phyloP scores from a whole-genome alignment of 2,888 invertebrate species.

The Priocnemis perturbator region DNA sequence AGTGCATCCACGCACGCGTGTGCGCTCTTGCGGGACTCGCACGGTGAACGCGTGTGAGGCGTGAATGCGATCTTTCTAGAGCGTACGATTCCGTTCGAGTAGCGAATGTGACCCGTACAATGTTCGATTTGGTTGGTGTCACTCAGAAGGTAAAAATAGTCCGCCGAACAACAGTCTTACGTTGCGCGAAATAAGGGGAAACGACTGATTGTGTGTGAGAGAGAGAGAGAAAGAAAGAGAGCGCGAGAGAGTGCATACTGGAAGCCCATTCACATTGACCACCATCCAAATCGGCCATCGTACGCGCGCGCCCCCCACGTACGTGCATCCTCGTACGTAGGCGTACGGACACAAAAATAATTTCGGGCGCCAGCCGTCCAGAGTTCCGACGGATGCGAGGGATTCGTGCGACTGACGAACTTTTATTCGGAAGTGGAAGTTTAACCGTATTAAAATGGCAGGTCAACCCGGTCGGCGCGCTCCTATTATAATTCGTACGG shows the following conservation, averaged over 20 bases:
- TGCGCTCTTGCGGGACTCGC: neutral
- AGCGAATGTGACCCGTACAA: no score
- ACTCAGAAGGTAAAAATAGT: no score
- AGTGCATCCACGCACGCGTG: slow-evolving; percentile 40
- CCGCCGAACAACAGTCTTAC: no score
- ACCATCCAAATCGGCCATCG: neutral
- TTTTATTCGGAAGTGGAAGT: slow-evolving; percentile 69
- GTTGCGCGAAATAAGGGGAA: no score
- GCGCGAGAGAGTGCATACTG: no score
- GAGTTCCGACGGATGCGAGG: slow-evolving; percentile 63
- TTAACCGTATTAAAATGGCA: slow-evolving; percentile 63
- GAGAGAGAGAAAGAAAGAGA: no score
- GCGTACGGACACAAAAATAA: slow-evolving; percentile 42
- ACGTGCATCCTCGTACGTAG: slow-evolving; percentile 6
- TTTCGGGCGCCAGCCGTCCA: slow-evolving; percentile 68
- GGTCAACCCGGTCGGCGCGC: slow-evolving; percentile 31
- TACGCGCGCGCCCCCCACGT: slow-evolving; percentile 30
- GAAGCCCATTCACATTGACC: no score
- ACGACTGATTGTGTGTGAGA: no score
- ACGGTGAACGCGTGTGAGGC: no score
- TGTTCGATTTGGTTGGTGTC: no score
- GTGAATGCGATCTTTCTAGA: no score
- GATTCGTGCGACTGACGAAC: slow-evolving; percentile 44
- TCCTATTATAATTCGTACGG: neutral
- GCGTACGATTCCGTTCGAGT: no score